Conservation (phyloP, 2,797 vertebrate genomes). For the Muscicapa striata region DNA sequence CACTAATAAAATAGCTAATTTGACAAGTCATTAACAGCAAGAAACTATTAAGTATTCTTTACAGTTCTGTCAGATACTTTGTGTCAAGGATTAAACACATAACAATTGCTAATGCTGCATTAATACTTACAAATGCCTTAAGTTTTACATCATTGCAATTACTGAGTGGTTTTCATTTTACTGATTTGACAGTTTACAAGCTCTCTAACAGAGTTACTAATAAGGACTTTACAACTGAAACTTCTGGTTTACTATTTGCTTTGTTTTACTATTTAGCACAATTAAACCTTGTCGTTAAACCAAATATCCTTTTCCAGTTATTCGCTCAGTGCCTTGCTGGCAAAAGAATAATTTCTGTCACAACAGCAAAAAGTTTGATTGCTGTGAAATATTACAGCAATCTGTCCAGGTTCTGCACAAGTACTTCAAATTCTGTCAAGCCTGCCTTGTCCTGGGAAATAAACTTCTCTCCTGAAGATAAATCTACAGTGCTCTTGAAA, state of each 20-base stretch:
- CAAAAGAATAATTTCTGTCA: background rate
- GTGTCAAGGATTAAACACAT: background rate
- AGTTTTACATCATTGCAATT: background rate
- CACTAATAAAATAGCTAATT: background rate
- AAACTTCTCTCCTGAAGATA: background rate
- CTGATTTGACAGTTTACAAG: background rate
- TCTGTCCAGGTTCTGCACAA: background rate
- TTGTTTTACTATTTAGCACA: background rate
- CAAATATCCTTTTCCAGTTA: background rate
- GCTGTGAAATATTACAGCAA: slow-evolving; percentile 2
- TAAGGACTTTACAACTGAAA: background rate
- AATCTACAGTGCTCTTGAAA: background rate
- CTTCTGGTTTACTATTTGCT: background rate
- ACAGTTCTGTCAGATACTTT: background rate
- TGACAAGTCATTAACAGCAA: background rate
- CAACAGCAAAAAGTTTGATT: background rate
- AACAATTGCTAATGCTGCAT: background rate
- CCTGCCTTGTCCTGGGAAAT: background rate
- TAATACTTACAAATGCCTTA: background rate
- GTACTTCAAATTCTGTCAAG: background rate
- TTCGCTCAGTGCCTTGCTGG: background rate
- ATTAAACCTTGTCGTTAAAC: background rate
- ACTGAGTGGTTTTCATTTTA: background rate
- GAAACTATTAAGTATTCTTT: background rate
- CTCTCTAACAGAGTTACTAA: background rate